phyloP scores from a whole-genome alignment of 2,113 vertebrate genomes.

The Catagonus wagneri region DNA sequence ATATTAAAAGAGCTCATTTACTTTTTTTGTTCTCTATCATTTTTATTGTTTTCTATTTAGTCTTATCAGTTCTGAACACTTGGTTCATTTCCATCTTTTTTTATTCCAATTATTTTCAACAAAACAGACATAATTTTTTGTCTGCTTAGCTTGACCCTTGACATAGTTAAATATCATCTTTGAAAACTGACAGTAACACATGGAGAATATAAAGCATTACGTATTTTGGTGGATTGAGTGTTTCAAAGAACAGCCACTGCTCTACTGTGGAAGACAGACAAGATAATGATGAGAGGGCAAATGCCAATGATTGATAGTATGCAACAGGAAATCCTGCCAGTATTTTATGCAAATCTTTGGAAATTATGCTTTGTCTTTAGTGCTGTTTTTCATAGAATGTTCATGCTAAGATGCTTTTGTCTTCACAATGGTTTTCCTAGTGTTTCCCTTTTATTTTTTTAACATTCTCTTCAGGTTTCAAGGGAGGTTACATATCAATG shows the following conservation, averaged over 20 bases:
- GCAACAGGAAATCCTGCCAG: not conserved
- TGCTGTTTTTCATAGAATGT: not conserved
- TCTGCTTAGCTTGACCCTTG: slow-evolving; percentile 72
- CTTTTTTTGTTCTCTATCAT: slow-evolving; percentile 42
- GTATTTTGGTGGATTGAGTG: not conserved
- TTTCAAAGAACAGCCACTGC: slow-evolving; percentile 48
- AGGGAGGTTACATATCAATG: not conserved
- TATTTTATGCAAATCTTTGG: not conserved
- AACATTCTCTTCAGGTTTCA: not conserved
- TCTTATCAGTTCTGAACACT: slow-evolving; percentile 72
- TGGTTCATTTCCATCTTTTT: slow-evolving; percentile 64
- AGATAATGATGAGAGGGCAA: rapidly evolving
- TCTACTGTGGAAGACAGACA: slow-evolving; percentile 19
- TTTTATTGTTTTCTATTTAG: slow-evolving; percentile 63
- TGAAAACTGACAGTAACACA: slow-evolving; percentile 44
- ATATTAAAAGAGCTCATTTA: slow-evolving; percentile 73
- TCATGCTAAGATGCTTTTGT: slow-evolving; percentile 42
- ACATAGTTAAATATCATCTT: slow-evolving; percentile 73
- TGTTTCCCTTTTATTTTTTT: not conserved
- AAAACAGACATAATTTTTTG: slow-evolving; percentile 57
- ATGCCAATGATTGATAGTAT: rapidly evolving
- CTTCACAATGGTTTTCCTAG: slow-evolving; percentile 16
- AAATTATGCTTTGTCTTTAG: not conserved
- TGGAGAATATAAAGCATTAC: not conserved
- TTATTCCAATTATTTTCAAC: slow-evolving; percentile 60